A percentile compares a stretch with the other conserved stretches of the same genome.
Evolutionary conservation across 2,113 vertebrate genomes (phyloP).

Genomic region (Halcyon malimbica): DNA sequence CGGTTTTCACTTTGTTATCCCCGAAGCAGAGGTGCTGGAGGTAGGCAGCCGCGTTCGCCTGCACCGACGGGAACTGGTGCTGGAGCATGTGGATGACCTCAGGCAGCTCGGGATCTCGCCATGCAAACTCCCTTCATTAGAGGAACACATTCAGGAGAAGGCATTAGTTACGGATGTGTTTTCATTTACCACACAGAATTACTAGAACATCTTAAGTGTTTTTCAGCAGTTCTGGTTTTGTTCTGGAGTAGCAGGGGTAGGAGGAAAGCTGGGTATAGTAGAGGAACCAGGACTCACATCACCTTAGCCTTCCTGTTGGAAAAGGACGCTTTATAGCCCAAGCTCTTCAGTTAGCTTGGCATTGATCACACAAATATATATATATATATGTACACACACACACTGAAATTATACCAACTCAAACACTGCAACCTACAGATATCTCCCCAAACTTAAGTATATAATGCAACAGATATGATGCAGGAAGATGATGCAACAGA

Average conservation of each 20-base stretch:
- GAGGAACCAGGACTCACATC: background rate
- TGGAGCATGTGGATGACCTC: slow-evolving; percentile 99
- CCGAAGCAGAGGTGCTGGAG: slow-evolving; percentile 97
- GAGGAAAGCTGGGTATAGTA: background rate
- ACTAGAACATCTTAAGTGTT: background rate
- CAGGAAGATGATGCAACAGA: no score
- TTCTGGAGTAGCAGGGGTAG: background rate
- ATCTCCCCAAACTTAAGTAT: background rate
- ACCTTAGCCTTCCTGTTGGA: background rate
- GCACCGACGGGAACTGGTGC: slow-evolving; percentile 95
- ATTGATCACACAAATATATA: background rate
- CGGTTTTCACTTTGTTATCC: slow-evolving; percentile 89
- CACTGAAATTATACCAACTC: background rate
- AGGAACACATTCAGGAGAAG: background rate
- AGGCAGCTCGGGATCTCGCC: slow-evolving; percentile 92
- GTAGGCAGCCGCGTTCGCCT: slow-evolving; percentile 95
- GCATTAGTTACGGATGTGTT: background rate
- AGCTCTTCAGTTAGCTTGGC: background rate
- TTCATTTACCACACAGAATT: rapidly evolving
- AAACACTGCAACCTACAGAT: background rate
- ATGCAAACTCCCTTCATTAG: slow-evolving; percentile 90
- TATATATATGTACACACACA: background rate
- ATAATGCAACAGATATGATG: background rate
- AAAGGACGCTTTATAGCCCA: background rate
- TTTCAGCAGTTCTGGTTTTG: background rate